A percentile compares a stretch with the other conserved stretches of the same genome.
phyloP scores from a whole-genome alignment of 2,113 vertebrate species.

The Erythrocercus mccallii region DNA sequence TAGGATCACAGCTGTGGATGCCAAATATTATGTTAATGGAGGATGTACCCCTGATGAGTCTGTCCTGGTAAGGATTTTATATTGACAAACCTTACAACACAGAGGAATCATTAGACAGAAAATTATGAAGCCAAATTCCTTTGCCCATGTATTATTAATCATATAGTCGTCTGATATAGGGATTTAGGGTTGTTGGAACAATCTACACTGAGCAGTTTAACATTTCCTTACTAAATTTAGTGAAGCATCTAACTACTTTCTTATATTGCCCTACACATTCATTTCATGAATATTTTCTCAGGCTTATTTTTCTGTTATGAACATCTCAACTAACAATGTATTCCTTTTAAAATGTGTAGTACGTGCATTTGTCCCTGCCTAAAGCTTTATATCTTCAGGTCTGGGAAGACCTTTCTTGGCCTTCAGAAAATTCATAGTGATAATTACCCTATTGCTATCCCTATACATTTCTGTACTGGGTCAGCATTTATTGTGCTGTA shows the following conservation, averaged over 20 bases:
- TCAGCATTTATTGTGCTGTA: not conserved
- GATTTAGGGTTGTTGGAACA: not conserved
- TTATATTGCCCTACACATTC: not conserved
- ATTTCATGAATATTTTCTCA: not conserved
- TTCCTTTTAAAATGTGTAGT: not conserved
- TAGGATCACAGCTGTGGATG: constrained; percentile 78
- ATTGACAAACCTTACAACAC: not conserved
- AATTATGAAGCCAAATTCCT: not conserved
- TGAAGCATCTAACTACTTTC: not conserved
- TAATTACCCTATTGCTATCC: not conserved
- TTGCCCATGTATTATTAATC: not conserved
- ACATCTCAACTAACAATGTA: not conserved
- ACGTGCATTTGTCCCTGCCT: not conserved
- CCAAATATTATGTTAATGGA: constrained; percentile 78
- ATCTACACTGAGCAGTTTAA: not conserved
- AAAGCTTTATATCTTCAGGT: not conserved
- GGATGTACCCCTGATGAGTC: constrained; percentile 82
- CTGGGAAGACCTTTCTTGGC: not conserved
- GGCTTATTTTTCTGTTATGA: not conserved
- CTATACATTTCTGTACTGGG: not conserved
- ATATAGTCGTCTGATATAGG: not conserved
- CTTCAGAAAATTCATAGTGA: not conserved
- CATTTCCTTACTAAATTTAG: not conserved
- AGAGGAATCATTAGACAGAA: not conserved
- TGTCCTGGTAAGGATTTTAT: constrained; percentile 66